Evolutionary conservation across 2,113 vertebrate species (phyloP).

Genomic region (Thamnophis sirtalis): DNA sequence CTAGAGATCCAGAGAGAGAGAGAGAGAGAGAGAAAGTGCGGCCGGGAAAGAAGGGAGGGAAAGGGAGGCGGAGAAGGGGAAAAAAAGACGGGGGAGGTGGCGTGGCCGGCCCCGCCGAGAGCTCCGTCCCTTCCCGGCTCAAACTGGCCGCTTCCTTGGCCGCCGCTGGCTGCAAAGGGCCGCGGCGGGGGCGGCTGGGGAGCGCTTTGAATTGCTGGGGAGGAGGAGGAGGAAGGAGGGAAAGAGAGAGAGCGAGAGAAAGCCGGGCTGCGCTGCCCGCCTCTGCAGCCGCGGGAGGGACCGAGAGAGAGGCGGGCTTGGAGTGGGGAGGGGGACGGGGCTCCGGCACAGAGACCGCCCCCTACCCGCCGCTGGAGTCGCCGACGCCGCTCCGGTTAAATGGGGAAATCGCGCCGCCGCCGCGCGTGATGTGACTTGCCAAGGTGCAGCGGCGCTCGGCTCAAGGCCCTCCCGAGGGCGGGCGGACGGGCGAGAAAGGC

Average conservation of each 20-base stretch:
- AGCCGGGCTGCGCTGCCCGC: slow-evolving; percentile 6
- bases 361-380: slow-evolving; percentile 80
- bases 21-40: neutral
- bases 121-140: neutral
- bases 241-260: slow-evolving; percentile 22
- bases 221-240: too few species aligned
- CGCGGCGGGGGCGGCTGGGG: too few species aligned
- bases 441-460: slow-evolving; percentile 46
- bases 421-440: slow-evolving; percentile 71
- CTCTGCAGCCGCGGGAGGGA: neutral
- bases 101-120: neutral
- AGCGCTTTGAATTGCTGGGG: neutral
- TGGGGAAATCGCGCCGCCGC: slow-evolving; percentile 62
- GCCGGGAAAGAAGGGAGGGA: neutral
- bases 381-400: slow-evolving; percentile 67
- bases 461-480: neutral
- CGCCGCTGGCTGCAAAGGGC: neutral
- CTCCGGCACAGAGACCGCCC: slow-evolving; percentile 61
- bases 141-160: neutral
- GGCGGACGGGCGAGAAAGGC: neutral
- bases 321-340: slow-evolving; percentile 62
- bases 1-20: too few species aligned
- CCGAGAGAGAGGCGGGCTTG: slow-evolving; percentile 11
- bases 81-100: neutral
- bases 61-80: neutral